Evolutionary conservation across 2,888 invertebrate species (phyloP), one percentile per base, ranked within the genome.

Genomic region (Unio delphinus): DNA sequence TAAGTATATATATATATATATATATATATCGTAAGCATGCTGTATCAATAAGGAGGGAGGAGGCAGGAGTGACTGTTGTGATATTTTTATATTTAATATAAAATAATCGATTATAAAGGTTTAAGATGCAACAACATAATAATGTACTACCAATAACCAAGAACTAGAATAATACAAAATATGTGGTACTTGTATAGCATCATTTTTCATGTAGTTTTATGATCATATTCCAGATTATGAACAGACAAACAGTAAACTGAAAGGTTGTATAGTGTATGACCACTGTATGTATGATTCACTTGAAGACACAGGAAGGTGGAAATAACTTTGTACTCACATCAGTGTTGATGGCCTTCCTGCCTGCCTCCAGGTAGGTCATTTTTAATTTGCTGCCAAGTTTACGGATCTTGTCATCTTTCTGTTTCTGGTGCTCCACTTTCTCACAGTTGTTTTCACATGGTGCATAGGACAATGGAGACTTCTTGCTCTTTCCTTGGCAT

Each of bases 371-470:
- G 65, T 87, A 87, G 18, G 73, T 67, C 28, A 70, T 69, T 69
- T 82, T 80, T 23, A 82, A 66, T 56, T 75, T 67, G 26, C 70
- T 68, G 6, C 86, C 87, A 60, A 80, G 61, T 3, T 60, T 63
- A 28, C 76, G 69, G 7, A 85, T 75, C 28, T 73, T 72, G 18
- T 73, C 75, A 69, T 83, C 80, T 28, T 80, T 74, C n/a, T 74
- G 68, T 20, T 70, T 76, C 45, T 74, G 23, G 23, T 80, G 72
- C 55, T 78, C 58, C 20, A 81, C 63, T 23, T 68, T 70, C 17
- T 70, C 69, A 73, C 87, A 87, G 4, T 71, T 75, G 71, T 87
- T 76, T 26, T 70, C 65, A 72, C 87, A 87, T 4, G 87, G 87
- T 8, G 82, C 73, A 70, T 85, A 84, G 30, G 68, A 73, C 34